A percentile compares a stretch with the other conserved stretches of the same genome.
phyloP scores from a whole-genome alignment of 2,888 invertebrate genomes.

The Sarcophaga subvicina region DNA sequence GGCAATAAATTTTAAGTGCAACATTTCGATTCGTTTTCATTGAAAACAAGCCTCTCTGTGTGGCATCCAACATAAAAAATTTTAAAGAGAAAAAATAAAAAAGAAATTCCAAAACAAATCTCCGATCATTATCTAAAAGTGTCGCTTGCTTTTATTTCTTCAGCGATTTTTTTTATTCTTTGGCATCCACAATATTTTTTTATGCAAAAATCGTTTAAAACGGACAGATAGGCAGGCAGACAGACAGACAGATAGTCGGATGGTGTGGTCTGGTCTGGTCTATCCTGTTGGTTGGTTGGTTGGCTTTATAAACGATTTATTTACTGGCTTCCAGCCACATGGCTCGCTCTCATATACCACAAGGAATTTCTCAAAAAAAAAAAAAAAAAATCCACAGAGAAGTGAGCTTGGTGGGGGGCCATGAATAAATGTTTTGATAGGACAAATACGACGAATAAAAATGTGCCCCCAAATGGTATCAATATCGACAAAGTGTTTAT shows the following conservation, averaged over 20 bases:
- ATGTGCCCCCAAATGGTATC: conserved; percentile 57
- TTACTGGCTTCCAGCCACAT: conserved; percentile 33
- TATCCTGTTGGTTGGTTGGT: not conserved
- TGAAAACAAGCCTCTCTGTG: not conserved
- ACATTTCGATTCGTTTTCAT: conserved; percentile 4
- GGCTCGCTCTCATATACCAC: conserved; percentile 1
- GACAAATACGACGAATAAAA: conserved; percentile 20
- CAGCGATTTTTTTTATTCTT: conserved; percentile 18
- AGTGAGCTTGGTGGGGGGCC: no score
- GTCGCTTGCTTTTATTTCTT: conserved; percentile 49
- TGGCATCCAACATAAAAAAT: not conserved
- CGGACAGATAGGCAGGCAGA: not conserved
- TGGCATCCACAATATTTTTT: not conserved
- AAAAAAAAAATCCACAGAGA: not conserved
- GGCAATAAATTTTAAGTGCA: conserved; percentile 32
- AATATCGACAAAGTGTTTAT: conserved; percentile 59
- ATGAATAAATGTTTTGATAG: not conserved
- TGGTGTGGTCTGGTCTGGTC: no score
- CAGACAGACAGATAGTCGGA: not conserved
- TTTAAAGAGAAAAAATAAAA: not conserved
- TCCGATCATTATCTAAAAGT: conserved; percentile 68
- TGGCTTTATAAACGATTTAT: conserved; percentile 53
- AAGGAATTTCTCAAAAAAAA: conserved; percentile 22
- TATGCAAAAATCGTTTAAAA: not conserved
- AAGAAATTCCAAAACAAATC: not conserved